Evolutionary conservation across 92 coral and sea anemone species (phyloP).

Genomic region (Zoanthus solanderi): DNA sequence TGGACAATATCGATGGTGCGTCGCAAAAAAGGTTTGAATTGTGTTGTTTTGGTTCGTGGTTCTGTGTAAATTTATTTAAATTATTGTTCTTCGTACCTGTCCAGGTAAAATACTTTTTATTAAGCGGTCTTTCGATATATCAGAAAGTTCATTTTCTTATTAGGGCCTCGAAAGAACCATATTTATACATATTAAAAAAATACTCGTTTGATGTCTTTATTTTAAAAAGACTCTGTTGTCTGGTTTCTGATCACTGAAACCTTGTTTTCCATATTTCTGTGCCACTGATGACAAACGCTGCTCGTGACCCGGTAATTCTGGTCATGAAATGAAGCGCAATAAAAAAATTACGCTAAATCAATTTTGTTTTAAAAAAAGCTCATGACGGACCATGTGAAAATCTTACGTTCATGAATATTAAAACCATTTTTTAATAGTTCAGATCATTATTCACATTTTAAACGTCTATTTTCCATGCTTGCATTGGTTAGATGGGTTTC

Average conservation of each 20-base stretch:
- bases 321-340: not conserved
- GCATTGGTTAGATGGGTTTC: too few species aligned
- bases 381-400: too few species aligned
- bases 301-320: not conserved
- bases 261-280: not conserved
- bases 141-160: too few species aligned
- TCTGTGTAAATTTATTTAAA: not conserved
- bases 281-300: not conserved
- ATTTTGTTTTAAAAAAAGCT: too few species aligned
- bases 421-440: too few species aligned
- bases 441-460: too few species aligned
- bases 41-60: not conserved
- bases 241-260: not conserved
- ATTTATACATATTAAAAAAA: not conserved
- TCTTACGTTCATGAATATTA: too few species aligned
- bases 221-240: not conserved
- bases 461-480: too few species aligned
- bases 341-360: not conserved
- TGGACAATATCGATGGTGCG: conserved; percentile 91
- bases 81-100: not conserved
- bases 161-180: not conserved
- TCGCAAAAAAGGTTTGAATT: conserved; percentile 80
- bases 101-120: not conserved
- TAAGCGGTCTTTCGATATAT: not conserved
- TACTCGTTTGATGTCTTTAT: not conserved